Conservation (phyloP, 2,888 invertebrate genomes). For the Gymnoscelis rufifasciata region DNA sequence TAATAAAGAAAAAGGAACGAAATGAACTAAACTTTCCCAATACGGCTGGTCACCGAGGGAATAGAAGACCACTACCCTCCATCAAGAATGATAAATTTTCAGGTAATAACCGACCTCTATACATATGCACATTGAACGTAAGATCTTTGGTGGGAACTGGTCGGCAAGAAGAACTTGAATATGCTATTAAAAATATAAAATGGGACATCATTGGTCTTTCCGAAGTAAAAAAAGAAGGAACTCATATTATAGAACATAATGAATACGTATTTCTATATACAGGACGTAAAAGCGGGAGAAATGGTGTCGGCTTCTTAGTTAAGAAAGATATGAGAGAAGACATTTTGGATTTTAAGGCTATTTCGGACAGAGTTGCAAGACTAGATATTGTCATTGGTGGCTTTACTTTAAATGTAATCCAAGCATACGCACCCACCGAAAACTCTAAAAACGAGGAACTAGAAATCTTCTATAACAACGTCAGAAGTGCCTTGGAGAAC, state of each 20-base stretch:
- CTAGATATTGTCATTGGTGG: too few relatives aligned
- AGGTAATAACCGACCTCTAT: neutral
- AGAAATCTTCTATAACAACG: too few relatives aligned
- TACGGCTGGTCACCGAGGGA: neutral
- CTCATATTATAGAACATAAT: neutral
- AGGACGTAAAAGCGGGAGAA: neutral
- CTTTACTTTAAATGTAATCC: too few relatives aligned
- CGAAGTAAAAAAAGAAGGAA: neutral
- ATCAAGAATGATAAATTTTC: neutral
- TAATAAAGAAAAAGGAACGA: neutral
- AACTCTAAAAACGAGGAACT: too few relatives aligned
- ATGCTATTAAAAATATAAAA: neutral
- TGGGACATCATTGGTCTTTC: too few relatives aligned
- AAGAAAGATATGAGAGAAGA: too few relatives aligned
- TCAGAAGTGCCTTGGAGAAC: too few relatives aligned
- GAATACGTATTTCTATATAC: neutral
- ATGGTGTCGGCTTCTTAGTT: too few relatives aligned
- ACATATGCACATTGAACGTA: neutral
- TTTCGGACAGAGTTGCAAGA: too few relatives aligned
- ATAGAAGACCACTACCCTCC: neutral
- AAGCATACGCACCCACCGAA: too few relatives aligned
- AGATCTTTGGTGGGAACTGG: neutral
- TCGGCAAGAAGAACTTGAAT: neutral
- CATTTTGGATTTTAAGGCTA: too few relatives aligned
- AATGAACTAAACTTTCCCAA: neutral